phyloP scores from a whole-genome alignment of 2,888 invertebrate genomes.

The Agonum fuliginosum region DNA sequence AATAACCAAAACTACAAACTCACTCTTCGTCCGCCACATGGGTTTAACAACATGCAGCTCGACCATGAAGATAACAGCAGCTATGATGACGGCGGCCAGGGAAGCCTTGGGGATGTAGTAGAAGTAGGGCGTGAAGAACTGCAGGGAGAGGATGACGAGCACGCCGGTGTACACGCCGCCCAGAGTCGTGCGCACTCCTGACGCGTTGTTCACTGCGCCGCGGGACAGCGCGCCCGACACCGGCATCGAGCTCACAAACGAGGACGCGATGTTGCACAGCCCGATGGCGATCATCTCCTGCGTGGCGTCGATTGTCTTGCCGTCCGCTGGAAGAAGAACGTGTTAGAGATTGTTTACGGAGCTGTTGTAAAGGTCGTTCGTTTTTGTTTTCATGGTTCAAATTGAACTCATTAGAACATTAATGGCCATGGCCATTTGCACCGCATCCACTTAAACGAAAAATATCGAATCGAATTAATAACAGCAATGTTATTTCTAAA shows the following conservation, averaged over 20 bases:
- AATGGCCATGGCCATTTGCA: no score
- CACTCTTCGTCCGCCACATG: slow-evolving; percentile 81
- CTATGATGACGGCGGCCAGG: slow-evolving; percentile 82
- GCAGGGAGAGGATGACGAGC: slow-evolving; percentile 74
- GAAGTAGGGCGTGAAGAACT: slow-evolving; percentile 81
- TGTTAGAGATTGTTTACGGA: background rate
- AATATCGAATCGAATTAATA: no score
- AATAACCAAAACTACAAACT: no score
- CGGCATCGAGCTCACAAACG: slow-evolving; percentile 82
- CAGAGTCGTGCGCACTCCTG: slow-evolving; percentile 81
- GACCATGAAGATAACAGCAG: slow-evolving; percentile 82
- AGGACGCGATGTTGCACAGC: slow-evolving; percentile 79
- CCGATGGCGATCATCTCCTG: slow-evolving; percentile 83
- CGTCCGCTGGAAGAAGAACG: slow-evolving; percentile 73
- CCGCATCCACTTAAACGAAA: no score
- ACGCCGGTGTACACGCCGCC: slow-evolving; percentile 80
- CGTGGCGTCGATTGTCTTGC: slow-evolving; percentile 79
- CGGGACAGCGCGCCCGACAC: slow-evolving; percentile 78
- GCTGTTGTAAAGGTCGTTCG: no score
- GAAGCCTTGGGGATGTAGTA: slow-evolving; percentile 80
- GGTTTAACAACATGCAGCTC: slow-evolving; percentile 79
- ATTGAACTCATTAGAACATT: no score
- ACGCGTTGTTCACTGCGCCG: slow-evolving; percentile 83
- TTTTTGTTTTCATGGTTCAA: background rate
- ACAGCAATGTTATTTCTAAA: no score